Evolutionary conservation across 2,113 vertebrate genomes (phyloP).

Genomic region (Gnathonemus echidnorhynchus): DNA sequence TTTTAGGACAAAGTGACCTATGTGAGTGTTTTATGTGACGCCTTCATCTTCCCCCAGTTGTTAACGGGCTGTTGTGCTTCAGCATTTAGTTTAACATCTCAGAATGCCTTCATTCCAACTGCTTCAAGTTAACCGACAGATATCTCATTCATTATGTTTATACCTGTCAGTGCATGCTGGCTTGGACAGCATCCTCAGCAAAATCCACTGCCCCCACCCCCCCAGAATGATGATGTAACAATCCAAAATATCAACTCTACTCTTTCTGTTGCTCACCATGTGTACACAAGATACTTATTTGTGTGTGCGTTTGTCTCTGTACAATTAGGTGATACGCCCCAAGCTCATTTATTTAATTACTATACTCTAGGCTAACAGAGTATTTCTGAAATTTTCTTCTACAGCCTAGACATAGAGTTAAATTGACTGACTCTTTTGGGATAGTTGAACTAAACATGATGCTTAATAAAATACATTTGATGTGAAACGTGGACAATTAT

Average conservation of each 20-base stretch:
- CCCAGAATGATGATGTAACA: neutral
- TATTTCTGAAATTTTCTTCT: neutral
- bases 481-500: neutral
- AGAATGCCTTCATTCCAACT: neutral
- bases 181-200: neutral
- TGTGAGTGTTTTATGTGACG: neutral
- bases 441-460: neutral
- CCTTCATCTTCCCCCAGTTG: neutral
- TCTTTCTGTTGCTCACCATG: neutral
- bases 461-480: neutral
- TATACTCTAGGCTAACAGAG: neutral
- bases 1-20: neutral
- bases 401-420: too few relatives aligned
- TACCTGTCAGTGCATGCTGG: neutral
- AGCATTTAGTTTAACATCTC: neutral
- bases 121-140: neutral
- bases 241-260: neutral
- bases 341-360: neutral
- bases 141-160: neutral
- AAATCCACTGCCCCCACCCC: neutral
- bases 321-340: neutral
- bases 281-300: neutral
- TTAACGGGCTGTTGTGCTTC: neutral
- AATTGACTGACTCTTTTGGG: neutral
- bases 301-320: neutral